phyloP scores from a whole-genome alignment of 1,140 invertebrate species.

The Pogonus chalceus region DNA sequence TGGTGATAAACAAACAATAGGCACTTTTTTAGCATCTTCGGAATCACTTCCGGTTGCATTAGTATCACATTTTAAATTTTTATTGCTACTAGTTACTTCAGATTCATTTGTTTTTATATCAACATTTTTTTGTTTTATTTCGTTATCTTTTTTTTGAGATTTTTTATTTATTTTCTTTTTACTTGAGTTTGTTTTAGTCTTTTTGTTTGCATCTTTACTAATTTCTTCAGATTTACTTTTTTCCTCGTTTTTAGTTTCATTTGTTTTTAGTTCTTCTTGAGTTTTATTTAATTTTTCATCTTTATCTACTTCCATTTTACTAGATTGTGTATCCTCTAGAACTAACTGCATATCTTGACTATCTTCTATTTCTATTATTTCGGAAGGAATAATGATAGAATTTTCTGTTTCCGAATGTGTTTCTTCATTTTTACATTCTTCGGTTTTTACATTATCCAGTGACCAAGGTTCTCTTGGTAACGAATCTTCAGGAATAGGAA shows the following conservation, averaged over 20 bases:
- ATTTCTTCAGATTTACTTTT: conserved; percentile 7
- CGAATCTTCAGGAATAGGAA: conserved; percentile 18
- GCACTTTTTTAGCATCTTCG: too few relatives aligned
- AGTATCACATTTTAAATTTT: conserved; percentile 12
- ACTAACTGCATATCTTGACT: conserved; percentile 58
- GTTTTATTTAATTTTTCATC: too few relatives aligned
- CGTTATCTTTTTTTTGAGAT: conserved; percentile 12
- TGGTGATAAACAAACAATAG: too few relatives aligned
- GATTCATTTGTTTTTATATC: conserved; percentile 19
- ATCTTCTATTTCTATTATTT: conserved; percentile 36
- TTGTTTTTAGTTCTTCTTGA: conserved; percentile 8
- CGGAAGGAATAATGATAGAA: too few relatives aligned
- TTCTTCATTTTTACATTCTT: conserved; percentile 21
- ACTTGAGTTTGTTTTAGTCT: neutral
- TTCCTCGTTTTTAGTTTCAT: conserved; percentile 5
- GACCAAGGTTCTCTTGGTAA: conserved; percentile 31
- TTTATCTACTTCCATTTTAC: conserved; percentile 22
- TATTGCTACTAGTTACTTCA: conserved; percentile 14
- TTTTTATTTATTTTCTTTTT: neutral
- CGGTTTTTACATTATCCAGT: conserved; percentile 4
- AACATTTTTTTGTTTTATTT: conserved; percentile 26
- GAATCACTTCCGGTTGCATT: conserved; percentile 31
- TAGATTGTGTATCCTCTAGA: conserved; percentile 41
- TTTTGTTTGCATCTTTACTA: neutral
- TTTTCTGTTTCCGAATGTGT: conserved; percentile 20